Conservation (phyloP, 2,113 vertebrate genomes). For the Caranx melampygus region DNA sequence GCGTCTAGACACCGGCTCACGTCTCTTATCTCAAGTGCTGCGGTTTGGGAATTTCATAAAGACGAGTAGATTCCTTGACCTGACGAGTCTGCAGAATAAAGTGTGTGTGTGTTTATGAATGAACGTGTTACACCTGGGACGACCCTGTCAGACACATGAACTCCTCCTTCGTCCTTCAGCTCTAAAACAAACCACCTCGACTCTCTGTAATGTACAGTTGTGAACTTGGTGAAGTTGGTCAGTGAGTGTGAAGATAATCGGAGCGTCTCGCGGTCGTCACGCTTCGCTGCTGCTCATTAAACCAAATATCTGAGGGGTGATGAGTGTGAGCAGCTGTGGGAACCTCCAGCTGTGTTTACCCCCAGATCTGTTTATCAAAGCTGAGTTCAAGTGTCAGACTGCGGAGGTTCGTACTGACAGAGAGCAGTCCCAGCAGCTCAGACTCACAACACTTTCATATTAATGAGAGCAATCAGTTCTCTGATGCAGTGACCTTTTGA, state of each 20-base stretch:
- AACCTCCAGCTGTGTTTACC: not conserved
- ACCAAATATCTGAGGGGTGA: not conserved
- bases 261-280: not conserved
- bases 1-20: not conserved
- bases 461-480: not conserved
- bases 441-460: too few relatives aligned
- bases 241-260: not conserved
- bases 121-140: too few relatives aligned
- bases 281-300: not conserved
- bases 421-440: too few relatives aligned
- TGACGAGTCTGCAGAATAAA: not conserved
- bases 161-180: not conserved
- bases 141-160: not conserved
- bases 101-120: not conserved
- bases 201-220: not conserved
- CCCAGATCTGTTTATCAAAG: not conserved
- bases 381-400: not conserved
- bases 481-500: not conserved
- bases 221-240: not conserved
- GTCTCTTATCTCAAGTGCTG: not conserved
- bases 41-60: not conserved
- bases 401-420: not conserved
- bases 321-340: slow-evolving; percentile 6
- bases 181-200: not conserved
- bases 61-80: not conserved